phyloP scores from a whole-genome alignment of 2,888 invertebrate species.

The Dicroscelio sp. region DNA sequence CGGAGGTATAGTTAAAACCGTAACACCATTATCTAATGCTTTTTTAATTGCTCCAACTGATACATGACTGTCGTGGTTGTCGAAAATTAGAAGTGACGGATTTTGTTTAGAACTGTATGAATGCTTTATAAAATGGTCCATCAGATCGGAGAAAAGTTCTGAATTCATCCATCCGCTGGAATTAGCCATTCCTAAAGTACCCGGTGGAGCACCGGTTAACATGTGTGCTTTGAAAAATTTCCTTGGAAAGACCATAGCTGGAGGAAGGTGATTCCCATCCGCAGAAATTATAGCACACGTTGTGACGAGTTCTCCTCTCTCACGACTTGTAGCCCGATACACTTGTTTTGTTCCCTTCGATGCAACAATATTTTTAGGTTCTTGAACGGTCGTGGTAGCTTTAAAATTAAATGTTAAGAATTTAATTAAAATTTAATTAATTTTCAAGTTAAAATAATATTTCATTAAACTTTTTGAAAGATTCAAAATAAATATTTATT shows the following conservation, averaged over 20 bases:
- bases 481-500: no score
- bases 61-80: constrained; percentile 70
- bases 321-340: constrained; percentile 89
- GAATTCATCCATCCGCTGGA: constrained; percentile 78
- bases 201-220: constrained; percentile 65
- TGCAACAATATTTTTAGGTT: constrained; percentile 88
- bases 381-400: constrained; percentile 89
- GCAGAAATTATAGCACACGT: constrained; percentile 88
- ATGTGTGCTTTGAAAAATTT: constrained; percentile 66
- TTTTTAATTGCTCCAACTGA: constrained; percentile 61
- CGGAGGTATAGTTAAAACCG: constrained; percentile 88
- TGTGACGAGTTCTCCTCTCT: constrained; percentile 89
- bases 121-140: constrained; percentile 87
- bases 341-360: constrained; percentile 90
- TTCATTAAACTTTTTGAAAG: no score
- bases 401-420: constrained; percentile 20
- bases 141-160: constrained; percentile 74
- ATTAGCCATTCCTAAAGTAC: constrained; percentile 73
- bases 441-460: no score
- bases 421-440: not conserved
- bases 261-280: constrained; percentile 89
- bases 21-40: constrained; percentile 87
- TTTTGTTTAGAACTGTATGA: constrained; percentile 84
- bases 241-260: constrained; percentile 85
- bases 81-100: constrained; percentile 70